Conservation (phyloP, 1,140 invertebrate genomes). For the Cheumatopsyche charites region DNA sequence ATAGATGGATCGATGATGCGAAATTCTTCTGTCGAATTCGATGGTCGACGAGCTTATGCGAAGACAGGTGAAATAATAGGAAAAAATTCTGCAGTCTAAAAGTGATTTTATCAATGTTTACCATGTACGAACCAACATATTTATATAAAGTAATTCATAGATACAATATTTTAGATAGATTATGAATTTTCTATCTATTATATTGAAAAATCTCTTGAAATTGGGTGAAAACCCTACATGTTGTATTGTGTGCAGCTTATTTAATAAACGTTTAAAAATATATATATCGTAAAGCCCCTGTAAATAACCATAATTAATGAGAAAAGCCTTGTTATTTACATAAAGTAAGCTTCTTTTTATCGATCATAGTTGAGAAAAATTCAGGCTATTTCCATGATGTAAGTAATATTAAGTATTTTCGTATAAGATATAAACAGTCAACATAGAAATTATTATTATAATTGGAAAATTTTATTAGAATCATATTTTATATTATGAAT, state of each 20-base stretch:
- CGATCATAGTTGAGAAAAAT: neutral
- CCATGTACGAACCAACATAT: neutral
- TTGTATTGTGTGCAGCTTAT: neutral
- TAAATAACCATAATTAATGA: conserved; percentile 26
- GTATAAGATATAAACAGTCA: neutral
- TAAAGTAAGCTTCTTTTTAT: neutral
- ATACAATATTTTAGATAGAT: conserved; percentile 1
- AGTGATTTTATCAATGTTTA: neutral
- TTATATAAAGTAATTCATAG: neutral
- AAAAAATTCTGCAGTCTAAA: conserved; percentile 83
- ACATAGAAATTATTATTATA: neutral
- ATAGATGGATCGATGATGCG: conserved; percentile 71
- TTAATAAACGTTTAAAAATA: conserved; percentile 14
- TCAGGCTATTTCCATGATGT: neutral
- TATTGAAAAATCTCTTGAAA: neutral
- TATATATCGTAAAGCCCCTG: neutral
- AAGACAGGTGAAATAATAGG: conserved; percentile 80
- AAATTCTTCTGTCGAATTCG: conserved; percentile 79
- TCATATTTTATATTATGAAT: neutral
- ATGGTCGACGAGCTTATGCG: conserved; percentile 77
- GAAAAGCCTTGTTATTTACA: conserved; percentile 24
- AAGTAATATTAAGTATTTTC: too few relatives aligned
- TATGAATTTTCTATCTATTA: neutral
- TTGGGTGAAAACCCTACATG: too few relatives aligned
- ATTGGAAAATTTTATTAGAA: neutral